Evolutionary conservation across 2,888 invertebrate genomes (phyloP).

Genomic region (Leptodirus hochenwartii): DNA sequence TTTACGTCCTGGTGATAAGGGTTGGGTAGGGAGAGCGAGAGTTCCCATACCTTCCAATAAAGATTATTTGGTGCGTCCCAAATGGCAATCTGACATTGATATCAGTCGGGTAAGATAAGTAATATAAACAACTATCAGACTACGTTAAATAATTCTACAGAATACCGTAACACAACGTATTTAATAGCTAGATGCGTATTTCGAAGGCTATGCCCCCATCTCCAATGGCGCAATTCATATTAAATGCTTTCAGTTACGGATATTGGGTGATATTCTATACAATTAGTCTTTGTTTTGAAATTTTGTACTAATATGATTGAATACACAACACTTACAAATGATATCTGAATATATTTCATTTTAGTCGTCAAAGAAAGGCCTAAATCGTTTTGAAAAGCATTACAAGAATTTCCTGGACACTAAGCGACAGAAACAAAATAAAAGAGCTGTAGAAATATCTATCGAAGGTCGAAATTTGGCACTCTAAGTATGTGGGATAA

Average conservation of each 20-base stretch:
- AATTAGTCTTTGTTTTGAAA: constrained; percentile 2
- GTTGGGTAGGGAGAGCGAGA: constrained; percentile 86
- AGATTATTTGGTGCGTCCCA: constrained; percentile 90
- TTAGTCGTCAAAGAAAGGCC: constrained; percentile 61
- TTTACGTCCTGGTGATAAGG: constrained; percentile 82
- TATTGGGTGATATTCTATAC: not conserved
- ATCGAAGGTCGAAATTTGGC: constrained; percentile 95
- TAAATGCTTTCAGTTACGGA: not conserved
- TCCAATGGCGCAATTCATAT: not conserved
- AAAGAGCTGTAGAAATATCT: constrained; percentile 83
- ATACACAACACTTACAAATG: constrained; percentile 1
- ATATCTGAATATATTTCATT: constrained; percentile 13
- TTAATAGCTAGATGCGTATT: no score
- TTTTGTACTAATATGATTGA: not conserved
- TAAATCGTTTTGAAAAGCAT: constrained; percentile 82
- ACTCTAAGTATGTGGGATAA: constrained; percentile 52
- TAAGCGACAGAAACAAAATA: constrained; percentile 58
- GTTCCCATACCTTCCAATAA: constrained; percentile 91
- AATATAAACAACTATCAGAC: no score
- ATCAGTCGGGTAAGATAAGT: constrained; percentile 47
- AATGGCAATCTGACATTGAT: constrained; percentile 76
- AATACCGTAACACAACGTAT: no score
- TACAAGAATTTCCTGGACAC: constrained; percentile 79
- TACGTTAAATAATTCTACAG: no score
- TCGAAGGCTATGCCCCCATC: not conserved